phyloP scores from a whole-genome alignment of 2,113 vertebrate genomes.

The Peromyscus maniculatus region DNA sequence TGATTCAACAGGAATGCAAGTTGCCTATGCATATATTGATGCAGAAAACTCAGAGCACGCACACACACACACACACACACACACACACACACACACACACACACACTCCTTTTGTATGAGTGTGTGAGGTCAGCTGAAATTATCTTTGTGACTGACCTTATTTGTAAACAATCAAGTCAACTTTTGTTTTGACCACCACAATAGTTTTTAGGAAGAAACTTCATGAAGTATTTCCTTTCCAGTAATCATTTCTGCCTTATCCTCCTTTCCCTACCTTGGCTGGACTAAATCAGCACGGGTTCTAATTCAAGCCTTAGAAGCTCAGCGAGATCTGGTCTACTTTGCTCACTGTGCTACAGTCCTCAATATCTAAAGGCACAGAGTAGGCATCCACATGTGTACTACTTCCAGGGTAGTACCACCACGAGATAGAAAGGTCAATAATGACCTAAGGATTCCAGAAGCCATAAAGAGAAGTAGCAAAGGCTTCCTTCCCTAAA shows the following conservation, averaged over 20 bases:
- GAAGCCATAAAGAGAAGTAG: constrained; percentile 7
- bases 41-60: not conserved
- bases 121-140: not conserved
- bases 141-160: not conserved
- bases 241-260: constrained; percentile 53
- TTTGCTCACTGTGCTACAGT: not conserved
- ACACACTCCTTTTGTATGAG: not conserved
- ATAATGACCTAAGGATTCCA: not conserved
- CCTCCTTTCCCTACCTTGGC: constrained; percentile 56
- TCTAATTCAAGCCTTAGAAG: not conserved
- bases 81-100: not conserved
- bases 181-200: not conserved
- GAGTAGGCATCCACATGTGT: not conserved
- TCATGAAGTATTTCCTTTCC: constrained; percentile 61
- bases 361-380: not conserved
- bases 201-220: constrained; percentile 55
- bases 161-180: constrained; percentile 18
- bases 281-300: constrained; percentile 11
- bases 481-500: not conserved
- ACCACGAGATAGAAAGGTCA: not conserved
- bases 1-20: not conserved
- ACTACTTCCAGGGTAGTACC: not conserved
- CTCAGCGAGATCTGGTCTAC: not conserved
- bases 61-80: rapidly evolving
- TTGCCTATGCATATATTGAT: not conserved